Evolutionary conservation across 1,140 invertebrate genomes (phyloP), one percentile per base, ranked within the genome.

Genomic region (Battus philenor): DNA sequence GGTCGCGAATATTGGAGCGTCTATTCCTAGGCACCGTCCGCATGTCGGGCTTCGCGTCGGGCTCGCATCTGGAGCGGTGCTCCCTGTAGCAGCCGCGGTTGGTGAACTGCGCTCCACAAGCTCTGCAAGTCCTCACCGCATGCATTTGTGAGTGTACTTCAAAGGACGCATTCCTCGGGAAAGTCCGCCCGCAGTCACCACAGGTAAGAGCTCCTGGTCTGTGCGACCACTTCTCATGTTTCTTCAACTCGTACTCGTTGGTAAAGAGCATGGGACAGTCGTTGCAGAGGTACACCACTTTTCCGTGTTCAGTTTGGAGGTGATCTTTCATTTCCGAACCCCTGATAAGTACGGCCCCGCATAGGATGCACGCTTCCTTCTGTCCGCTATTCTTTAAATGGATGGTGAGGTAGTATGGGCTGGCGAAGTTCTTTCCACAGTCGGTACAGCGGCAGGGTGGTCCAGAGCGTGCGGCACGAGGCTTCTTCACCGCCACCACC

Each of bases 311-410:
- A 4, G 39, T 44, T 0, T 32, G 3, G n/a, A 80, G 34, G 38
- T 84, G 80, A 1, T 75, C 59, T n/a, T 59, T 65, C 63, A 82
- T 72, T 16, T 72, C 54, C 12, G 55, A 26, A 0, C 80, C 77
- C 16, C 77, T 50, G 1, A 60, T 44, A 1, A 68, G 8, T 13
- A 84, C 63, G 0, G 32, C 36, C 0, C 76, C 76, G 7, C 80
- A 84, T 0, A 55, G 29, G 15, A 59, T 44, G 29, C 80, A 84
- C 0, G 74, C 72, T 47, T 80, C 76, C 20, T 76, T 80, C 30
- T 72, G 70, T 0, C 70, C 72, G 34, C 78, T 82, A 43, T 84
- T 82, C 15, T 66, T 66, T 9, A 86, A 49, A 50, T 87, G 86
- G 24, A 71, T 51, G 41, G 74, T 80, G 4, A 85, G 54, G 46